Evolutionary conservation across 2,888 invertebrate genomes (phyloP).

Genomic region (Eurytoma californica): DNA sequence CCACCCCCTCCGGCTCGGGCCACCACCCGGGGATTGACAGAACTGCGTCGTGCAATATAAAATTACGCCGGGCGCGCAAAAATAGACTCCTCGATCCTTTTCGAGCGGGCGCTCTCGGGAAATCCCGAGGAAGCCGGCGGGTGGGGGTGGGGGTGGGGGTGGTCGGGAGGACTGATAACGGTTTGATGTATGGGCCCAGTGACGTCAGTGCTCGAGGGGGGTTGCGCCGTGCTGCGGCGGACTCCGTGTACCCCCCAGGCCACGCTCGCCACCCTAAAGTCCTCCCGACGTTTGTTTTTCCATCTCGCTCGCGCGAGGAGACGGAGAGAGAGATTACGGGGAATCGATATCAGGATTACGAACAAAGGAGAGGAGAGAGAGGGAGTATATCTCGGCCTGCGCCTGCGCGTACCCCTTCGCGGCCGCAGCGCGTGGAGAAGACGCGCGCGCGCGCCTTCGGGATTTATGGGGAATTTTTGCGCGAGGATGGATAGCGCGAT

Average conservation of each 20-base stretch:
- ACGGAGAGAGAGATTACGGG: slow-evolving; percentile 68
- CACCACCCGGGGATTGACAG: slow-evolving; percentile 15
- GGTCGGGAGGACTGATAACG: slow-evolving; percentile 68
- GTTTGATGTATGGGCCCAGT: slow-evolving; percentile 73
- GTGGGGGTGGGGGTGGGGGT: slow-evolving; percentile 20
- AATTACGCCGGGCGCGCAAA: slow-evolving; percentile 17
- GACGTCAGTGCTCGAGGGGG: slow-evolving; percentile 61
- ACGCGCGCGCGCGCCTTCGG: too few relatives aligned
- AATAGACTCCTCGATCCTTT: slow-evolving; percentile 21
- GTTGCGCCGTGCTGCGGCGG: background rate
- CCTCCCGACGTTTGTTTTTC: slow-evolving; percentile 46
- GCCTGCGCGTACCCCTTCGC: slow-evolving; percentile 56
- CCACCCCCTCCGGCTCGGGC: slow-evolving; percentile 1
- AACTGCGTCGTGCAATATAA: background rate
- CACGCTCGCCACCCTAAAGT: slow-evolving; percentile 14
- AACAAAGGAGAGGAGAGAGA: slow-evolving; percentile 64
- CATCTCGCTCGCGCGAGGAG: slow-evolving; percentile 23
- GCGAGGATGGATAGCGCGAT: background rate
- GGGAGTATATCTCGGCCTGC: slow-evolving; percentile 58
- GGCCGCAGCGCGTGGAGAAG: background rate
- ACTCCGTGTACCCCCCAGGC: slow-evolving; percentile 10
- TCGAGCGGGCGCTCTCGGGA: background rate
- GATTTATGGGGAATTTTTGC: too few relatives aligned
- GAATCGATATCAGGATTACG: slow-evolving; percentile 70
- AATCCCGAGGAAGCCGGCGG: slow-evolving; percentile 7